A percentile compares a stretch with the other conserved stretches of the same genome.
phyloP scores from a whole-genome alignment of 2,888 invertebrate genomes.

The Ophion obscuratus region DNA sequence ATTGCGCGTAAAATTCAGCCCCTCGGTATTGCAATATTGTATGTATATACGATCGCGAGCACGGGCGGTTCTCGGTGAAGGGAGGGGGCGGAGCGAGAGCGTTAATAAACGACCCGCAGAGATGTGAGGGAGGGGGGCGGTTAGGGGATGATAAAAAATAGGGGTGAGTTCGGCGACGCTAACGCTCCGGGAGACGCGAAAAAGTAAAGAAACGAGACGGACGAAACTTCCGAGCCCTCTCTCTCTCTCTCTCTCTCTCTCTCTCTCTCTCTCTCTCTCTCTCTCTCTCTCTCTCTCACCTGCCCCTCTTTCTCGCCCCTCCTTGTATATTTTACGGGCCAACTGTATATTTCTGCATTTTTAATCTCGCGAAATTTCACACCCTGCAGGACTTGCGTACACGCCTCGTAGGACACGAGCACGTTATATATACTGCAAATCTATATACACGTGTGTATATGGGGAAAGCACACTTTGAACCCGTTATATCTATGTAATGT shows the following conservation, averaged over 20 bases:
- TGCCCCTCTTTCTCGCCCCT: slow-evolving; percentile 15
- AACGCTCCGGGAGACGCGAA: slow-evolving; percentile 50
- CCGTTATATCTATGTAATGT: not conserved
- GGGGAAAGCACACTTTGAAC: not conserved
- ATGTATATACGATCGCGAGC: slow-evolving; percentile 1
- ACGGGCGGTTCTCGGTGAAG: not conserved
- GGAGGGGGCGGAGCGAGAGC: slow-evolving; percentile 69
- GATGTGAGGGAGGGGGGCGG: slow-evolving; percentile 50
- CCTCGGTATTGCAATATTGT: slow-evolving; percentile 31
- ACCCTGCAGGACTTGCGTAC: slow-evolving; percentile 66
- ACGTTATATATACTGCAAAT: slow-evolving; percentile 5
- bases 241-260: slow-evolving; percentile 24
- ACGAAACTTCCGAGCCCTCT: slow-evolving; percentile 29
- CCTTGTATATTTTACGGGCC: slow-evolving; percentile 61
- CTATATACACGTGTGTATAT: not conserved
- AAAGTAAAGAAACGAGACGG: slow-evolving; percentile 50
- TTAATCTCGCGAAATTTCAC: slow-evolving; percentile 80
- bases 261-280: slow-evolving; percentile 23
- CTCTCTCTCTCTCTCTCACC: slow-evolving; percentile 18
- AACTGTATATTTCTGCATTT: slow-evolving; percentile 75
- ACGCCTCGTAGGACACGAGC: slow-evolving; percentile 61
- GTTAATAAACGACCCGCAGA: slow-evolving; percentile 75
- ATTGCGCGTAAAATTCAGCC: slow-evolving; percentile 77
- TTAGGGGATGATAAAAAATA: slow-evolving; percentile 44
- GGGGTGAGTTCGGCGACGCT: slow-evolving; percentile 36